phyloP scores from a whole-genome alignment of 1,140 invertebrate species.

The Drosophila albomicans region DNA sequence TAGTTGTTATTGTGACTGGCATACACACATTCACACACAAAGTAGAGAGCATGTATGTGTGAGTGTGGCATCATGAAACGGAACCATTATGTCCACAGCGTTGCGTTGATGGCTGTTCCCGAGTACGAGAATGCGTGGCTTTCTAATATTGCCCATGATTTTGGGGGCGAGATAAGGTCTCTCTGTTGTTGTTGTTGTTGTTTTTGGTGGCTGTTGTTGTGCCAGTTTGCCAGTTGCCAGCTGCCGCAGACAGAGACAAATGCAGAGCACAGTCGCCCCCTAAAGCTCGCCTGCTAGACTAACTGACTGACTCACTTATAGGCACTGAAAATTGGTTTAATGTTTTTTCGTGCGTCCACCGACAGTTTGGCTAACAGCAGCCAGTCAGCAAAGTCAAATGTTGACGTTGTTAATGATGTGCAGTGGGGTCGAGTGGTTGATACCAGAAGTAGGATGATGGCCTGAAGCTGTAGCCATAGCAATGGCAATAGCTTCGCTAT shows the following conservation, averaged over 20 bases:
- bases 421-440: slow-evolving; percentile 24
- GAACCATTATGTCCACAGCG: slow-evolving; percentile 46
- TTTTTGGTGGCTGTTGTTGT: slow-evolving; percentile 1
- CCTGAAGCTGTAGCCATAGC: slow-evolving; percentile 11
- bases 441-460: not conserved
- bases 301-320: slow-evolving; percentile 46
- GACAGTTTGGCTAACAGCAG: slow-evolving; percentile 62
- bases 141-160: slow-evolving; percentile 55
- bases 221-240: slow-evolving; percentile 37
- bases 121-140: slow-evolving; percentile 28
- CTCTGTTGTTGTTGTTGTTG: slow-evolving; percentile 13
- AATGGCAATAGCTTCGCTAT: slow-evolving; percentile 14
- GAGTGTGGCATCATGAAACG: slow-evolving; percentile 11
- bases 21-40: slow-evolving; percentile 13
- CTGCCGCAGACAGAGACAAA: slow-evolving; percentile 78
- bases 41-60: slow-evolving; percentile 10
- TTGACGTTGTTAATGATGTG: slow-evolving; percentile 81
- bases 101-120: slow-evolving; percentile 36
- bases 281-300: not conserved
- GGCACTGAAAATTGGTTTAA: slow-evolving; percentile 77
- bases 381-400: slow-evolving; percentile 79
- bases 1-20: slow-evolving; percentile 66
- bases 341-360: slow-evolving; percentile 66
- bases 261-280: slow-evolving; percentile 42
- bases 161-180: slow-evolving; percentile 41